These are phyloP conservation scores for Sus cebifrons DNA, from an alignment of 2,797 vertebrate species.

Conservation along the genomic window DNA sequence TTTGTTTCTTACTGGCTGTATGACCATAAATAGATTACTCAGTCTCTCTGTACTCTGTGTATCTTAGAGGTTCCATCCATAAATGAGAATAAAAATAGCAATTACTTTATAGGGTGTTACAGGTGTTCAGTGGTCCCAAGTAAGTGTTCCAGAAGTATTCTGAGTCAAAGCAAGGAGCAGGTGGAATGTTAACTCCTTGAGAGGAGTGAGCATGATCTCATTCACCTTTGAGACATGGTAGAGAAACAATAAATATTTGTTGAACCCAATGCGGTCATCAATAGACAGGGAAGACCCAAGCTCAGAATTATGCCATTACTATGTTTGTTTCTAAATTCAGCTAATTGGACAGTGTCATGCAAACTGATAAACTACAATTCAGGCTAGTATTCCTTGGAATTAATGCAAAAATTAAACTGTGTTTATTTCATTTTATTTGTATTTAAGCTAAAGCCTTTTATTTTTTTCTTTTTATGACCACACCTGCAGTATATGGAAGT, in stretches of 20 bases:
- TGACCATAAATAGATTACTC: background rate
- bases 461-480: too few species aligned
- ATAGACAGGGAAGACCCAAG: background rate
- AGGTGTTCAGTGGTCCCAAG: background rate
- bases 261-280: background rate
- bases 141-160: background rate
- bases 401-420: background rate
- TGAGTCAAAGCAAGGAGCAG: background rate
- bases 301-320: background rate
- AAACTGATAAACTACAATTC: background rate
- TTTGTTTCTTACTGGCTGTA: background rate
- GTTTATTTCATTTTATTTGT: background rate
- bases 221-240: background rate
- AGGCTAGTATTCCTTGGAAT: slow-evolving; percentile 23
- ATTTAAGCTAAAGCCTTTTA: slow-evolving; percentile 28
- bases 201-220: background rate
- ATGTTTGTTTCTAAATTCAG: background rate
- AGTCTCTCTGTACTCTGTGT: background rate
- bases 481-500: too few species aligned
- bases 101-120: background rate
- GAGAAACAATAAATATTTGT: background rate
- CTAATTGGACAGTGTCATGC: background rate
- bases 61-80: background rate
- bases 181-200: background rate
- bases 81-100: background rate